Conservation (phyloP, 2,888 invertebrate genomes). For the Himalopsyche tibetana region DNA sequence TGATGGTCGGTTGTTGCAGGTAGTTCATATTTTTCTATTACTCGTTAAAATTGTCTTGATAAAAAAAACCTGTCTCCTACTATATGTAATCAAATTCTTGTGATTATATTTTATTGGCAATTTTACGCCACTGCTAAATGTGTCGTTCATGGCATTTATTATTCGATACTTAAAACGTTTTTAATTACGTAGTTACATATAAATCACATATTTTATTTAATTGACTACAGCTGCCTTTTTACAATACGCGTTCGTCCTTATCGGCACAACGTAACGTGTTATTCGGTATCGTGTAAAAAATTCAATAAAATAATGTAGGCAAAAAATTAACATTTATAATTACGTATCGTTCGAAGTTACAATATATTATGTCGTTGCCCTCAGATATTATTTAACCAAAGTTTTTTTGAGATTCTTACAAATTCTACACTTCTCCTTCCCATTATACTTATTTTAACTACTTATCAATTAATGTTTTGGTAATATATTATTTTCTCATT, state of each 20-base stretch:
- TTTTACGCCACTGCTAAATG: conserved; percentile 23
- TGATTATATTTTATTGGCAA: conserved; percentile 1
- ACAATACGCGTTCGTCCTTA: background rate
- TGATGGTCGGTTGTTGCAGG: background rate
- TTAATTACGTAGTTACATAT: conserved; percentile 4
- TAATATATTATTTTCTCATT: no score
- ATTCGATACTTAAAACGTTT: conserved; percentile 16
- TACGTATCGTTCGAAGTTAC: no score
- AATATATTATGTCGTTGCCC: no score
- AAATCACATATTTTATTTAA: conserved; percentile 16
- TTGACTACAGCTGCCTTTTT: background rate
- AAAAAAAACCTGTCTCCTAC: conserved; percentile 20
- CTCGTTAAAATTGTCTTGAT: background rate
- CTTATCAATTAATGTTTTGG: no score
- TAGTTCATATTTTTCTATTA: conserved; percentile 18
- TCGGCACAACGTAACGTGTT: background rate
- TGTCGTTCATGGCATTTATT: conserved; percentile 8
- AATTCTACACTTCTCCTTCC: no score
- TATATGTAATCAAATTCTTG: conserved; percentile 6
- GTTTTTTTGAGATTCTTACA: no score
- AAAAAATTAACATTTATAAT: no score
- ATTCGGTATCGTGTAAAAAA: background rate
- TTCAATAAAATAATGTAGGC: background rate
- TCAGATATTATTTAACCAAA: no score
- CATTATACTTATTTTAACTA: no score